Percentiles rank a stretch among this genome's conserved stretches.
Conservation (phyloP, 2,888 invertebrate species). For the Orchestes rusci region DNA sequence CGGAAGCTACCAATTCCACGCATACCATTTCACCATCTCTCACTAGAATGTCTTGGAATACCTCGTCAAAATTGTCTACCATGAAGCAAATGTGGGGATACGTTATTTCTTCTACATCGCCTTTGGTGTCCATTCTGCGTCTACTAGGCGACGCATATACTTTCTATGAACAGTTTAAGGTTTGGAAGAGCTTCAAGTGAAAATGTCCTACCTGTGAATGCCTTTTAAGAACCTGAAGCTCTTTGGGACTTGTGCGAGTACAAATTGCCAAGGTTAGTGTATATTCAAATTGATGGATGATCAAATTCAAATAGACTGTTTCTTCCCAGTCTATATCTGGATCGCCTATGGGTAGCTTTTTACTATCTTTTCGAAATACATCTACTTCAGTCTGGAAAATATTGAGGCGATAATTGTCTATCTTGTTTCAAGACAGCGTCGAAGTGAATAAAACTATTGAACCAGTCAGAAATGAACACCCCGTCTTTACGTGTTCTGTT, state of each 20-base stretch:
- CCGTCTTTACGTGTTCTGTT: too few species aligned
- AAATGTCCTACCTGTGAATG: constrained; percentile 51
- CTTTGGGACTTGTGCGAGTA: constrained; percentile 94
- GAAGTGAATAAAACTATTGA: too few species aligned
- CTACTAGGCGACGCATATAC: constrained; percentile 97
- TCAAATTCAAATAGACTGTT: constrained; percentile 94
- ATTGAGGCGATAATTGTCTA: too few species aligned
- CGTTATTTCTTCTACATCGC: constrained; percentile 96
- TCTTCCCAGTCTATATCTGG: constrained; percentile 98
- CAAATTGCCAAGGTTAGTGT: constrained; percentile 96
- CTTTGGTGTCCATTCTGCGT: constrained; percentile 96
- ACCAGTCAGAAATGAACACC: too few species aligned
- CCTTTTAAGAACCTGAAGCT: constrained; percentile 89
- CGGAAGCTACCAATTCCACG: constrained; percentile 92
- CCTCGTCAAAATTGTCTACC: constrained; percentile 99
- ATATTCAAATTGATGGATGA: constrained; percentile 98
- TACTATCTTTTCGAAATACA: constrained; percentile 95
- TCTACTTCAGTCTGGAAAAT: constrained; percentile 87
- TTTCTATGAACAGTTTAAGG: constrained; percentile 50
- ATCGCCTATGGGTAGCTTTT: constrained; percentile 93
- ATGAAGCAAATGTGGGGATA: constrained; percentile 99
- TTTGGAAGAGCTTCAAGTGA: too few species aligned
- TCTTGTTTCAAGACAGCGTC: too few species aligned
- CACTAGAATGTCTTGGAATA: constrained; percentile 87
- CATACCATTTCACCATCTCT: constrained; percentile 99